Percentiles rank a stretch among this genome's conserved stretches.
Evolutionary conservation across 2,113 vertebrate species (phyloP).

Genomic region (Porphyrio hochstetteri): DNA sequence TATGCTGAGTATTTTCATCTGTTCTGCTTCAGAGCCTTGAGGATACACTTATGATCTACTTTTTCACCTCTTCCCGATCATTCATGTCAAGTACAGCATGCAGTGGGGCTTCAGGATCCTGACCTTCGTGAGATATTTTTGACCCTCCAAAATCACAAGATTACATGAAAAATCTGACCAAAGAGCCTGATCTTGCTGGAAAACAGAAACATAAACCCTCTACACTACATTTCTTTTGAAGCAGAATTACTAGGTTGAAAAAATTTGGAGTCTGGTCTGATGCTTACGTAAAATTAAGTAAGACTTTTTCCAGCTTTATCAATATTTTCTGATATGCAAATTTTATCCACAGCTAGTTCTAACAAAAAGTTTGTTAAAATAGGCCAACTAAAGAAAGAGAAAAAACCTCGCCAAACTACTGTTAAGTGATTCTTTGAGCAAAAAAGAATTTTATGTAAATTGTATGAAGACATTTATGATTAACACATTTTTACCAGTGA

Average conservation of each 20-base stretch:
- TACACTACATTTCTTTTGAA: not conserved
- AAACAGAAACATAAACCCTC: not conserved
- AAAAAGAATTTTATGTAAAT: not conserved
- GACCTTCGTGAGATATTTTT: not conserved
- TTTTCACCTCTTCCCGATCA: accelerated
- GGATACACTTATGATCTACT: not conserved
- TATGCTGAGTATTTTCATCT: not conserved
- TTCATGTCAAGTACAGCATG: not conserved
- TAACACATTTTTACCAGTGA: not conserved
- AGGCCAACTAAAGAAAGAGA: not conserved
- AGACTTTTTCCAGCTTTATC: not conserved
- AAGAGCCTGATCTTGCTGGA: not conserved
- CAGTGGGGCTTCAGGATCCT: not conserved
- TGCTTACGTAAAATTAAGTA: not conserved
- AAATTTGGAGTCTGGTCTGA: not conserved
- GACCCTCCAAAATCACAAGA: not conserved
- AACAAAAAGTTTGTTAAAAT: not conserved
- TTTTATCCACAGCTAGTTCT: not conserved
- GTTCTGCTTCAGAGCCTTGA: not conserved
- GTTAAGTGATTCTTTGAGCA: not conserved
- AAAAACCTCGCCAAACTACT: no score
- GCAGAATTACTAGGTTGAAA: not conserved
- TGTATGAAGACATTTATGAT: not conserved
- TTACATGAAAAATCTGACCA: not conserved
- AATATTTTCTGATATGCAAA: not conserved